These are phyloP conservation scores for Sciurus carolinensis DNA, from an alignment of 2,797 vertebrate genomes.

Conservation along the genomic window DNA sequence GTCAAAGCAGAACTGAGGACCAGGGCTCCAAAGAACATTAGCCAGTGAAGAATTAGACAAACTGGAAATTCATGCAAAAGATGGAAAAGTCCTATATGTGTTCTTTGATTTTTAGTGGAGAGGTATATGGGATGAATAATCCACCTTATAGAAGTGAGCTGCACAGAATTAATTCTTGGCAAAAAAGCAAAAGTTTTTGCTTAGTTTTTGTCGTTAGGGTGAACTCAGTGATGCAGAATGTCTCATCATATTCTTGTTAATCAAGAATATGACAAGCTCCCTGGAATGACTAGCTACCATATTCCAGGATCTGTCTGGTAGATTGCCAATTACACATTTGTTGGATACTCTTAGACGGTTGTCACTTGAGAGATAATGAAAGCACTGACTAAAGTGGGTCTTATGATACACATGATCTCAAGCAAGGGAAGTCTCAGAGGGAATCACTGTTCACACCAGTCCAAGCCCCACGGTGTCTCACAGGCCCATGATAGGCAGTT, in stretches of 20 bases:
- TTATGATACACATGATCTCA: background rate
- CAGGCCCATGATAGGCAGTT: background rate
- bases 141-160: background rate
- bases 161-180: background rate
- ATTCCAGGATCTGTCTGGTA: background rate
- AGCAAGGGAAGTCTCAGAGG: background rate
- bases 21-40: background rate
- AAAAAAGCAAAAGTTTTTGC: background rate
- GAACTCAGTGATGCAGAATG: no score
- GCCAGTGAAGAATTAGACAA: background rate
- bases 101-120: background rate
- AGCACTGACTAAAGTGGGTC: background rate
- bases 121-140: background rate
- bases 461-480: background rate
- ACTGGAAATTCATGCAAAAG: background rate
- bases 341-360: background rate
- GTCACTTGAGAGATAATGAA: conserved; percentile 60
- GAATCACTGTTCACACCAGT: background rate
- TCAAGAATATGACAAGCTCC: background rate
- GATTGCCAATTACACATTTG: background rate
- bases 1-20: background rate
- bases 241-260: background rate
- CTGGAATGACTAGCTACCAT: background rate
- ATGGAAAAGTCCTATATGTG: background rate
- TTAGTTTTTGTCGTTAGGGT: no score